Base-by-base conservation (phyloP, 2,888 invertebrate species). In the Eupithecia dodoneata region DNA sequence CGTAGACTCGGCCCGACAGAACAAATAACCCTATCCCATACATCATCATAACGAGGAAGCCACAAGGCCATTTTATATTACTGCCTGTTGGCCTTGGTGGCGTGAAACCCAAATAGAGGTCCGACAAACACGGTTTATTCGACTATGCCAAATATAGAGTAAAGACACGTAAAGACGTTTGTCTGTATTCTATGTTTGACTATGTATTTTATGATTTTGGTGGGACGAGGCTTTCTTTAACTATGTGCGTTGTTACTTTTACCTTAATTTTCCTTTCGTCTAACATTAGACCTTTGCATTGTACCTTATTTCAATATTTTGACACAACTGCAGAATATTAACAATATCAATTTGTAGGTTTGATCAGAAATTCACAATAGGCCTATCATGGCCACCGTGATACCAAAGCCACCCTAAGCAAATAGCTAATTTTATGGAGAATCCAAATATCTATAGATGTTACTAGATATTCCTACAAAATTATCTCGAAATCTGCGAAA, bases 41-140 rank as follows among this genome's bases (percentile, higher is more conserved):
- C 47, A 76, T 71, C 75, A 72, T 52, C 67, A 73, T 69, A 79
- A 78, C 67, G 69, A 79, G 80, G 79, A 79, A 79, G 79, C 71
- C 59, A 59, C 75, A 79, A 81, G 80, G 79, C 42, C 80, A 76
- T 10, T 41, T 73, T 13, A 45, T 75, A 76, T 79, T 80, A 81
- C 72, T 76, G 69, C 74, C 59, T 41, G 75, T 2, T 73, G 81
- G 73, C 79, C 81, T 59, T 80, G 80, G 78, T 4, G 74, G 15
- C 45, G 9, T 4, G 15, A 5, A 15, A 15, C 18, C 69, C 18
- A 45, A 47, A 69, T 45, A 47, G 44, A 67, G 67, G 44, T 69
- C 69, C 13, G 44, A 15, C 67, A 44, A 67, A 67, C 47, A 44
- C 55, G 55, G 18, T 18, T 42, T 65, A 41, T 41, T 65, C 41